A percentile compares a stretch with the other conserved stretches of the same genome.
Conservation (phyloP, 1,140 invertebrate genomes). For the Parasteatoda tepidariorum region DNA sequence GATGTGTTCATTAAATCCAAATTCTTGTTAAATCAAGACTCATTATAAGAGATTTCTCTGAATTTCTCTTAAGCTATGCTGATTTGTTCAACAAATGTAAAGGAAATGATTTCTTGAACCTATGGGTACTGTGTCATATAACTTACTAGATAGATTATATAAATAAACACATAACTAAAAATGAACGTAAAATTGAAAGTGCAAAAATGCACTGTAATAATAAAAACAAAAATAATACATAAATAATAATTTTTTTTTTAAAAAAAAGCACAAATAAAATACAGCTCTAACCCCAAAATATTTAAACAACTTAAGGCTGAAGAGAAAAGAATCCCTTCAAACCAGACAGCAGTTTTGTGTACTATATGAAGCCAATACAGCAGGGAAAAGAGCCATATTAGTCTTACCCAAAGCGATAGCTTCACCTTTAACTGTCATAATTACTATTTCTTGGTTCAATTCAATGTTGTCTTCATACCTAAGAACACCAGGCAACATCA, state of each 20-base stretch:
- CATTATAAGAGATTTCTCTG: too few relatives aligned
- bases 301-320: background rate
- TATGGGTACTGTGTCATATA: too few relatives aligned
- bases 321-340: background rate
- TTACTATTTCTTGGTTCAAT: conserved; percentile 96
- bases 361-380: background rate
- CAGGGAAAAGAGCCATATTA: background rate
- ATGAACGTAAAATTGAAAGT: too few relatives aligned
- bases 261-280: background rate
- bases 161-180: too few relatives aligned
- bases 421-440: conserved; percentile 98
- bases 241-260: background rate
- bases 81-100: too few relatives aligned
- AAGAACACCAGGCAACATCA: conserved; percentile 95
- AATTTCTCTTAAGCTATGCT: too few relatives aligned
- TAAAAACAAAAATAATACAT: background rate
- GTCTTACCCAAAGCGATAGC: conserved; percentile 85
- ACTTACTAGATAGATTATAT: too few relatives aligned
- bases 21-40: too few relatives aligned
- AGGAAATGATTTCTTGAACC: too few relatives aligned
- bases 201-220: too few relatives aligned
- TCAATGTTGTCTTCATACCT: conserved; percentile 98
- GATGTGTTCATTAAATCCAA: too few relatives aligned
- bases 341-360: background rate
- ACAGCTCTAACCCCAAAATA: background rate